Evolutionary conservation across 2,797 vertebrate species (phyloP).

Genomic region (Steatocranus sp.): DNA sequence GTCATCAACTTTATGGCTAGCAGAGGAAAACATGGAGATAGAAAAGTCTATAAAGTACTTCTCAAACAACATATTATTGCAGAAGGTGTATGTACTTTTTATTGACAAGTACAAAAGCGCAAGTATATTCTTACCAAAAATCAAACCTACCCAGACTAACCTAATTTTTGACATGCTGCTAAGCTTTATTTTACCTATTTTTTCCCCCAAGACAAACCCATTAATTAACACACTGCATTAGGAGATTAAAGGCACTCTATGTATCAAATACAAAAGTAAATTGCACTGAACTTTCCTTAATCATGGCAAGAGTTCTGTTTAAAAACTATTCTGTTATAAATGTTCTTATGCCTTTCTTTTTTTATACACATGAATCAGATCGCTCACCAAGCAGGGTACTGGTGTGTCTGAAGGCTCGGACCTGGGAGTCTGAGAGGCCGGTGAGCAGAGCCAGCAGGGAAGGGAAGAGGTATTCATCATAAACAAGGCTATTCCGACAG

Average conservation of each 20-base stretch:
- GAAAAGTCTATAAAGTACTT: neutral
- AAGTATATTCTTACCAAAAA: neutral
- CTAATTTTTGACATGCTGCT: neutral
- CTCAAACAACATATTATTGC: neutral
- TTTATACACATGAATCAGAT: neutral
- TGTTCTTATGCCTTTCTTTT: neutral
- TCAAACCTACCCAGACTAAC: neutral
- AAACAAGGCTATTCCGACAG: slow-evolving; percentile 76
- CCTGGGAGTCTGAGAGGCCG: slow-evolving; percentile 88
- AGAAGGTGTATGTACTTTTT: neutral
- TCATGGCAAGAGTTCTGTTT: neutral
- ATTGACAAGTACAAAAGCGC: neutral
- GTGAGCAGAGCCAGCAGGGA: slow-evolving; percentile 81
- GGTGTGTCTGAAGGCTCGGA: slow-evolving; percentile 92
- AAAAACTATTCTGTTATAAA: neutral
- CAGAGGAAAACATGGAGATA: neutral
- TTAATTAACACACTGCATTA: neutral
- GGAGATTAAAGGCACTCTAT: neutral
- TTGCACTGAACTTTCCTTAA: neutral
- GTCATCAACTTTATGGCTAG: slow-evolving; percentile 88
- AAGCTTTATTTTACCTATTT: neutral
- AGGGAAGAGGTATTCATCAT: slow-evolving; percentile 82
- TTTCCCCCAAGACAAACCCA: neutral
- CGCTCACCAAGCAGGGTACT: slow-evolving; percentile 85
- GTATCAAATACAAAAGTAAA: neutral